Evolutionary conservation across 2,113 vertebrate genomes (phyloP).

Genomic region (Petaurus breviceps): DNA sequence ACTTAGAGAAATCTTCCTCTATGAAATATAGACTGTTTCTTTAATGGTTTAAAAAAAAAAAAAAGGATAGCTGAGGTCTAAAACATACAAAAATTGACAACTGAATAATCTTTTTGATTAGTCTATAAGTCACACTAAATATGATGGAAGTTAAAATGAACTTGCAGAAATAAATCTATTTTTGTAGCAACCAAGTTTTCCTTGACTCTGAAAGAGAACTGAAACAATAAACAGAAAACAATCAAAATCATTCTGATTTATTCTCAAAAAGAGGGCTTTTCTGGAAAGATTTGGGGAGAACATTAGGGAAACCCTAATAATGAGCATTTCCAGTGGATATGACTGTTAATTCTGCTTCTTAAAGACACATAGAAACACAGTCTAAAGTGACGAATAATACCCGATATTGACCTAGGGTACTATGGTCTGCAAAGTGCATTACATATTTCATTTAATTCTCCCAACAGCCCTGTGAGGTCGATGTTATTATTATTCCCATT

Average conservation of each 20-base stretch:
- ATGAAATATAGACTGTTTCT: not conserved
- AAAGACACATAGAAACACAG: not conserved
- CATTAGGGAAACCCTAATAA: not conserved
- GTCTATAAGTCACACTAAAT: not conserved
- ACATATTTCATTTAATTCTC: not conserved
- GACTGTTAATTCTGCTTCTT: not conserved
- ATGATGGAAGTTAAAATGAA: slow-evolving; percentile 3
- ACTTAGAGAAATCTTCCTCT: not conserved
- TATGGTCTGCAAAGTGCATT: not conserved
- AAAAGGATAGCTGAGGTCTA: not conserved
- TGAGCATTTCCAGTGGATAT: not conserved
- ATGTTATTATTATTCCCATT: not conserved
- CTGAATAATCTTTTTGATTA: not conserved
- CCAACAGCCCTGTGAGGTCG: not conserved
- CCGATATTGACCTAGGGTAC: not conserved
- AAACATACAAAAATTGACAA: not conserved
- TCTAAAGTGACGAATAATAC: not conserved
- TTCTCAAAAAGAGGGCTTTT: not conserved
- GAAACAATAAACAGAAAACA: not conserved
- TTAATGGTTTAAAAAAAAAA: not conserved
- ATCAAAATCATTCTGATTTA: not conserved
- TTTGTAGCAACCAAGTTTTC: not conserved
- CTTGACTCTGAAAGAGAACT: not conserved
- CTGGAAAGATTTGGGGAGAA: not conserved
- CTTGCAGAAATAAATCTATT: slow-evolving; percentile 13